A percentile compares a stretch with the other conserved stretches of the same genome.
These are phyloP conservation scores for Chymomyza caudatula DNA, from an alignment of 2,888 invertebrate genomes.

Conservation along the genomic window DNA sequence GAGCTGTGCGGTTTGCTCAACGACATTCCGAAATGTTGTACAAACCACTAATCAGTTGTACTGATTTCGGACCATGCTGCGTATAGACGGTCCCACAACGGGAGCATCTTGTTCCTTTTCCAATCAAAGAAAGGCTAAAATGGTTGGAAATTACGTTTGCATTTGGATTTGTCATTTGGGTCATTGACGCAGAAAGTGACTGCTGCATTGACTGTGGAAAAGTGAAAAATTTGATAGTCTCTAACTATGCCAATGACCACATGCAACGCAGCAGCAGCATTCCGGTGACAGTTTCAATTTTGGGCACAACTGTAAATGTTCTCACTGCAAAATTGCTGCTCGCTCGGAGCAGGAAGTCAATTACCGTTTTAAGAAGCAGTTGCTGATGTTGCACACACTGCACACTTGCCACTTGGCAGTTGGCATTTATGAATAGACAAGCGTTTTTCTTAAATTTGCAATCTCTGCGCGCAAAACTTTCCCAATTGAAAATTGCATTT, in stretches of 20 bases:
- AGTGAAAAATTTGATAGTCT: constrained; percentile 26
- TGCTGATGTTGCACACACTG: constrained; percentile 4
- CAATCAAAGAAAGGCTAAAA: neutral
- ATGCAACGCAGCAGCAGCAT: neutral
- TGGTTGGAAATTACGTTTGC: neutral
- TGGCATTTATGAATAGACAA: neutral
- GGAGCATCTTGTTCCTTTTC: too few relatives aligned
- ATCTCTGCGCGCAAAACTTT: constrained; percentile 56
- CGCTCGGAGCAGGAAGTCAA: constrained; percentile 25
- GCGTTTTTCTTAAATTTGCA: constrained; percentile 51
- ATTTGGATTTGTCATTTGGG: too few relatives aligned
- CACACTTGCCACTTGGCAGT: neutral
- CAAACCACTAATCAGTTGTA: too few relatives aligned
- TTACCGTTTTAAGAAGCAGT: constrained; percentile 32
- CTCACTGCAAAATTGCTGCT: constrained; percentile 8
- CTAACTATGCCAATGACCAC: neutral
- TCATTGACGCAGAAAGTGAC: constrained; percentile 43
- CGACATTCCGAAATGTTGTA: too few relatives aligned
- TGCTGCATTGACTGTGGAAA: constrained; percentile 27
- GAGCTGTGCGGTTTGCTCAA: too few relatives aligned
- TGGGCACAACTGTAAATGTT: constrained; percentile 24
- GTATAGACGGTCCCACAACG: too few relatives aligned
- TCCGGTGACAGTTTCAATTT: neutral
- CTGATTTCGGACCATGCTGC: too few relatives aligned
- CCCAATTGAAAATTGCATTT: constrained; percentile 60